phyloP scores from a whole-genome alignment of 64 coral and sea anemone genomes.

The Exaiptasia diaphana region DNA sequence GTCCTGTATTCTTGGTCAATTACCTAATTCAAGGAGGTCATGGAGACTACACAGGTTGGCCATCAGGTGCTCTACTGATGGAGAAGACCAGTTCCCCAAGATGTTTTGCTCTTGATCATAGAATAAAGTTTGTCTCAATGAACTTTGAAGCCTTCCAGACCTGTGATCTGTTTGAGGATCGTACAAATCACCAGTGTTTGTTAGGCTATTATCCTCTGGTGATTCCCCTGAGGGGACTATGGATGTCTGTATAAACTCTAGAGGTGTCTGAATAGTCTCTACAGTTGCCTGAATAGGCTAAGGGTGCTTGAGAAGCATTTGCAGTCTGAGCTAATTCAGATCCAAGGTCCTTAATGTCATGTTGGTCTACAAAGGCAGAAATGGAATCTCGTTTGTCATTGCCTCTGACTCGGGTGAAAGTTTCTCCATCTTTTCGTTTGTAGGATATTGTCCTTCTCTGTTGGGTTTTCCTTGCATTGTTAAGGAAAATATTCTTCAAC shows the following conservation, averaged over 20 bases:
- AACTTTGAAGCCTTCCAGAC: not conserved
- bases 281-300: not conserved
- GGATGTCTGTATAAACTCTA: not conserved
- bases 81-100: not conserved
- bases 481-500: not conserved
- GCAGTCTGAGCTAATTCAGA: not conserved
- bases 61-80: not conserved
- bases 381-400: not conserved
- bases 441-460: not conserved
- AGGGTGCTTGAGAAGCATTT: not conserved
- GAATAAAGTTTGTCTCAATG: not conserved
- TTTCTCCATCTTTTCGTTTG: not conserved
- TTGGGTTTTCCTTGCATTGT: not conserved
- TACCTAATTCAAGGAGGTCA: conserved; percentile 22
- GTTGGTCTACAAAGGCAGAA: not conserved
- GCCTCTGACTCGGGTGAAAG: not conserved
- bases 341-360: not conserved
- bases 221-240: not conserved
- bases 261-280: not conserved
- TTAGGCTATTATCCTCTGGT: not conserved
- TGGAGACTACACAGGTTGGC: conserved; percentile 31
- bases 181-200: not conserved
- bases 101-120: not conserved
- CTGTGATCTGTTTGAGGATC: not conserved
- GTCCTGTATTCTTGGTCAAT: not conserved